These are phyloP conservation scores for Coboldia fuscipes DNA, from an alignment of 1,140 invertebrate species.

Conservation along the genomic window DNA sequence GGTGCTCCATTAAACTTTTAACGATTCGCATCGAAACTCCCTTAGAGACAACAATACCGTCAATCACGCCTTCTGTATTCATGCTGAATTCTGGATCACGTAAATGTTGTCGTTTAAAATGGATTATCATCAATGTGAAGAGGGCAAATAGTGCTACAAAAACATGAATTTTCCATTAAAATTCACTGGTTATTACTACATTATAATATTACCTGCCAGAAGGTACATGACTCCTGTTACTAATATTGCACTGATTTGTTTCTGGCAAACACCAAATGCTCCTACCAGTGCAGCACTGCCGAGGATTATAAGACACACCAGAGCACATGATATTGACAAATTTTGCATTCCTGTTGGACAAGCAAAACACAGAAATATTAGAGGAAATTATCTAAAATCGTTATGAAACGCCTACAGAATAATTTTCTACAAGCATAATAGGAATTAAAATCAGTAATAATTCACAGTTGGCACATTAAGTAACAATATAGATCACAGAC, in stretches of 20 bases:
- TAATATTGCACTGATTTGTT: constrained; percentile 73
- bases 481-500: no score
- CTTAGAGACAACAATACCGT: constrained; percentile 39
- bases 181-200: background rate
- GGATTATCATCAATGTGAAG: constrained; percentile 75
- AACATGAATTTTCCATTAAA: background rate
- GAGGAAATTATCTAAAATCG: no score
- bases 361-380: no score
- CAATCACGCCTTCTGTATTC: constrained; percentile 35
- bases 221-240: constrained; percentile 83
- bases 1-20: constrained; percentile 28
- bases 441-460: no score
- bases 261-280: constrained; percentile 61
- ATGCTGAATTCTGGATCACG: constrained; percentile 27
- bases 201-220: constrained; percentile 44
- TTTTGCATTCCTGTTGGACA: constrained; percentile 93
- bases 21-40: constrained; percentile 18
- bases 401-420: no score
- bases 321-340: constrained; percentile 71
- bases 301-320: constrained; percentile 71
- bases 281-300: constrained; percentile 63
- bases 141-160: constrained; percentile 63
- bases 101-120: constrained; percentile 61
- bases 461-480: no score
- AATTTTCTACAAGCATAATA: no score